Conservation (phyloP, 2,888 invertebrate species). For the Strigamia transsilvanica region DNA sequence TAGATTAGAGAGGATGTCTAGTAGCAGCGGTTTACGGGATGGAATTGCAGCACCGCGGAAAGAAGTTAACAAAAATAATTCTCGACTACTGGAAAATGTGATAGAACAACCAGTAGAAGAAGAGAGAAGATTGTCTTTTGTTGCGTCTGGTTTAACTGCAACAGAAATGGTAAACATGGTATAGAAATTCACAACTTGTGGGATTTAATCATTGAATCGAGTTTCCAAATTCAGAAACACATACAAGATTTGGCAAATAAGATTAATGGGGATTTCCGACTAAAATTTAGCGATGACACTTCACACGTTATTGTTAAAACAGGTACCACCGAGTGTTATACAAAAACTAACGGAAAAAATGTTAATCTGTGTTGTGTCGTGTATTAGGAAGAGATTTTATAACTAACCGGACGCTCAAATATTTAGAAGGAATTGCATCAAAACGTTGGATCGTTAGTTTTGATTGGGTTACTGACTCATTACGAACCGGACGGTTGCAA, state of each 20-base stretch:
- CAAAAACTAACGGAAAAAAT: not conserved
- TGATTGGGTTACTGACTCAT: not conserved
- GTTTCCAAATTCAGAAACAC: not conserved
- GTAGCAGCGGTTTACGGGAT: too few species aligned
- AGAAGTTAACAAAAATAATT: too few species aligned
- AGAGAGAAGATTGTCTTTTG: not conserved
- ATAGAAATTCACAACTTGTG: too few species aligned
- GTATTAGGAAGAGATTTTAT: not conserved
- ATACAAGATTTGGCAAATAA: not conserved
- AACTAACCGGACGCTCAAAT: not conserved
- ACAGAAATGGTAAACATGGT: not conserved
- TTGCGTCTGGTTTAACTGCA: not conserved
- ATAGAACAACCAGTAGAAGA: not conserved
- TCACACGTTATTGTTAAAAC: constrained; percentile 16
- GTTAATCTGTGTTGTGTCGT: not conserved
- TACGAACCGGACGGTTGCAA: not conserved
- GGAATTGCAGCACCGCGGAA: too few species aligned
- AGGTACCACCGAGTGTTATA: not conserved
- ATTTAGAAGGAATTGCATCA: not conserved
- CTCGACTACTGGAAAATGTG: not conserved
- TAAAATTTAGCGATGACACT: not conserved
- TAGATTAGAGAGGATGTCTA: too few species aligned
- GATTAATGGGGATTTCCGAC: not conserved
- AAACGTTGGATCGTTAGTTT: not conserved
- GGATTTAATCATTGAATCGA: not conserved